Conservation (phyloP, 2,113 vertebrate species). For the Saguinus midas region DNA sequence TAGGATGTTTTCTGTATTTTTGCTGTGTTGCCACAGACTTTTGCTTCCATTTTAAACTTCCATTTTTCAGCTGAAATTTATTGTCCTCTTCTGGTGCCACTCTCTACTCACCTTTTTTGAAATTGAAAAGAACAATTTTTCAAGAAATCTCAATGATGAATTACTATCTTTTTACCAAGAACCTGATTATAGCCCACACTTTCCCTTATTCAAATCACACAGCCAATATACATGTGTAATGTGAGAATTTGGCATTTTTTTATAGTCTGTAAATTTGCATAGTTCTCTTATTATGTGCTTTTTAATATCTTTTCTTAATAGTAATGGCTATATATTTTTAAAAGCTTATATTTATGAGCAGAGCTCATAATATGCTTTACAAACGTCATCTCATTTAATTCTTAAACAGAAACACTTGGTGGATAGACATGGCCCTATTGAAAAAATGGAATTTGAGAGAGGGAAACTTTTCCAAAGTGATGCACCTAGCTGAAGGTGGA, state of each 20-base stretch:
- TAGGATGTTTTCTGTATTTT: not conserved
- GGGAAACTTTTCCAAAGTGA: not conserved
- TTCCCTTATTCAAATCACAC: not conserved
- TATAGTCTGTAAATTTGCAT: not conserved
- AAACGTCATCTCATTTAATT: constrained; percentile 8
- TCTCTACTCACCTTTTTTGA: constrained; percentile 1
- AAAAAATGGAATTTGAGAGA: constrained; percentile 37
- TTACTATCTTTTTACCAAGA: constrained; percentile 14
- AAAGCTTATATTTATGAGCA: not conserved
- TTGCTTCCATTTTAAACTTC: not conserved
- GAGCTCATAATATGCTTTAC: not conserved
- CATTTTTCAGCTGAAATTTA: not conserved
- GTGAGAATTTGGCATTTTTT: constrained; percentile 41
- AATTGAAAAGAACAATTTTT: not conserved
- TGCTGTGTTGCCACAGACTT: not conserved
- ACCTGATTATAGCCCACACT: not conserved
- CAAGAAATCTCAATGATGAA: not conserved
- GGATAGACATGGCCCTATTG: not conserved
- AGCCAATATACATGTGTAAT: not conserved
- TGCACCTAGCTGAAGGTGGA: not conserved
- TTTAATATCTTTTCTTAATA: not conserved
- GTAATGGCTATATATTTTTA: not conserved
- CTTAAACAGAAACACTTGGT: not conserved
- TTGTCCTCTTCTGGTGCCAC: not conserved
- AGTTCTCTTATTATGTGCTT: constrained; percentile 46